Evolutionary conservation across 2,888 invertebrate genomes (phyloP).

Genomic region (Eupsilia transversa): DNA sequence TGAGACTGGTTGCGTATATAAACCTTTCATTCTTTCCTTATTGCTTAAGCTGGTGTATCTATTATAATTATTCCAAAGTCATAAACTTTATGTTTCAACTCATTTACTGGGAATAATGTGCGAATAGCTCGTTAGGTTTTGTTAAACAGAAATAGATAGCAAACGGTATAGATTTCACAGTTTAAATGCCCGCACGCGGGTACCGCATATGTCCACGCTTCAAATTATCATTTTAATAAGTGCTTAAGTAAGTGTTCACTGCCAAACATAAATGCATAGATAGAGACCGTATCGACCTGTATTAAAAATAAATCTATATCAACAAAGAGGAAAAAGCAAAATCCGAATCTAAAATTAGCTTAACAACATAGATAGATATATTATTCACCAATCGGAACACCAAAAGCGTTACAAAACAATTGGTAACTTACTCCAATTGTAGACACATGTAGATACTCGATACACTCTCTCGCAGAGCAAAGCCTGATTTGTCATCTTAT

Average conservation of each 20-base stretch:
- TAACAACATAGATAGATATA: background rate
- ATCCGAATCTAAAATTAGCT: background rate
- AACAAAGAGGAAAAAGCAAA: background rate
- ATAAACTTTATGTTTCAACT: slow-evolving; percentile 6
- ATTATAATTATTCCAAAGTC: background rate
- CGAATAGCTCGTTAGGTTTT: background rate
- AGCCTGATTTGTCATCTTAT: slow-evolving; percentile 57
- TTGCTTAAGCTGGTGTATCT: background rate
- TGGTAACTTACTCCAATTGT: slow-evolving; percentile 12
- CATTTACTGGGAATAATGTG: background rate
- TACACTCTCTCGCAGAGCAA: slow-evolving; percentile 21
- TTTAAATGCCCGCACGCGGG: background rate
- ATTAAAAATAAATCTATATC: background rate
- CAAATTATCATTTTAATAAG: background rate
- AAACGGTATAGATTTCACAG: background rate
- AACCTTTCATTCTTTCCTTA: background rate
- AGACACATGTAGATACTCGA: slow-evolving; percentile 4
- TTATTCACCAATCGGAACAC: background rate
- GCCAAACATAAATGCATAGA: background rate
- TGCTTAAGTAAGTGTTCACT: background rate
- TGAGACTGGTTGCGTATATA: background rate
- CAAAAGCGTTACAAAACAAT: slow-evolving; percentile 11
- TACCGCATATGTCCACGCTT: background rate
- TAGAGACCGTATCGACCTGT: background rate
- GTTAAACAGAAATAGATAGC: background rate